Base-by-base conservation (phyloP, 2,113 vertebrate genomes). In the Parotia lawesii region DNA sequence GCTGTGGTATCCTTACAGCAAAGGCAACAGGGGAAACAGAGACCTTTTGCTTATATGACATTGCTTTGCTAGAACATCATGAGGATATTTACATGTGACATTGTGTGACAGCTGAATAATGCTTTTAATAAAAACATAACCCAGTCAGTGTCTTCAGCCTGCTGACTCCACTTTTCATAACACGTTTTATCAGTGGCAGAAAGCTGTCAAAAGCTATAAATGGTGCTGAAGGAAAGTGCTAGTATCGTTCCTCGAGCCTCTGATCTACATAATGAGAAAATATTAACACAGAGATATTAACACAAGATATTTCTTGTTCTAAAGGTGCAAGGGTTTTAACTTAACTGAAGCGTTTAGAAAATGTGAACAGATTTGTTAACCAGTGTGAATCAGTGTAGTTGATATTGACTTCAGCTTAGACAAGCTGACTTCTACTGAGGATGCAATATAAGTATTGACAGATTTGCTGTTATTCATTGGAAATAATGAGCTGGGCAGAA, bases 391-490 rank as follows among this genome's bases (percentile, higher is more conserved):
- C 58, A 66, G 22, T 24, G 7, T 6, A 24, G 71, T 53, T 90
- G 86, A 42, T 66, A 85, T 10, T 85, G 80, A 92, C 44, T 72
- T 74, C 69, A 78, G 53, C n/a, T 81, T 84, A 86, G 87, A 78
- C 25, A 28, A 80, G 37, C 47, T 86, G 79, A 44, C 57, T 93
- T 79, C 62, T 72, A 25, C 57, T 65, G 65, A 47, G 69, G 27
- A 54, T 80, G 24, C 72, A 66, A 38, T 13, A 76, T 23, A 79
- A 92, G 85, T 96, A 92, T 77, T 93, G 89, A 85, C 72, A 95
- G 54, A 83, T 83, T 29, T 83, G 50, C 60, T 83, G 3, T 70
- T 73, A 69, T 27, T 70, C 33, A 24, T 27, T 78, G 50, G 53
- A 74, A 81, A 29, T 86, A 62, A 88, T 16, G 19, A 90, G 20